A percentile compares a stretch with the other conserved stretches of the same genome.
Conservation (phyloP, 2,888 invertebrate species). For the Ennomos fuscantarius region DNA sequence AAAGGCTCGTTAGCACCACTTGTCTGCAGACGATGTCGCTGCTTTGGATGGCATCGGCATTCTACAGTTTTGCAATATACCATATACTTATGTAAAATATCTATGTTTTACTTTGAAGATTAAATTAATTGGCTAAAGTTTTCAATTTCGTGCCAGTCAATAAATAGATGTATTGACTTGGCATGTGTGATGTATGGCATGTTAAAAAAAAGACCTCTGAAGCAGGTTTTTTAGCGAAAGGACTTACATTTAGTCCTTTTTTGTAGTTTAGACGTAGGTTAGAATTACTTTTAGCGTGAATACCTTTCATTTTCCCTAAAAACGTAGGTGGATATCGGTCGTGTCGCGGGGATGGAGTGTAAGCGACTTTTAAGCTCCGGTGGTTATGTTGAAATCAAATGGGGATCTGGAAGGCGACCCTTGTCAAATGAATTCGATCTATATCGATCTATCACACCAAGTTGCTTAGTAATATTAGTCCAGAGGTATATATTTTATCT, state of each 20-base stretch:
- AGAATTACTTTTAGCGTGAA: not conserved
- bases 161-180: no score
- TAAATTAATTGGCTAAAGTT: no score
- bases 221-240: not conserved
- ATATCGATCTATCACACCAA: constrained; percentile 50
- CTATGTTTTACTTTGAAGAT: no score
- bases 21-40: constrained; percentile 53
- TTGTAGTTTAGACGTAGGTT: not conserved
- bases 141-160: no score
- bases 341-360: constrained; percentile 3
- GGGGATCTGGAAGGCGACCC: constrained; percentile 49
- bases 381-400: constrained; percentile 38
- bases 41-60: constrained; percentile 3
- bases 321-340: constrained; percentile 2
- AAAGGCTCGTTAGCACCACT: constrained; percentile 64
- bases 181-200: no score
- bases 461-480: not conserved
- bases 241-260: no score
- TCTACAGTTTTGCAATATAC: not conserved
- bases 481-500: no score
- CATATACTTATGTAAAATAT: no score
- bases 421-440: constrained; percentile 55
- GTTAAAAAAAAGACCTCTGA: no score
- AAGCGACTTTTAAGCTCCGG: constrained; percentile 28
- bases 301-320: constrained; percentile 10